These are phyloP conservation scores for Eledone cirrhosa DNA, from an alignment of 2,888 invertebrate species.

Conservation along the genomic window DNA sequence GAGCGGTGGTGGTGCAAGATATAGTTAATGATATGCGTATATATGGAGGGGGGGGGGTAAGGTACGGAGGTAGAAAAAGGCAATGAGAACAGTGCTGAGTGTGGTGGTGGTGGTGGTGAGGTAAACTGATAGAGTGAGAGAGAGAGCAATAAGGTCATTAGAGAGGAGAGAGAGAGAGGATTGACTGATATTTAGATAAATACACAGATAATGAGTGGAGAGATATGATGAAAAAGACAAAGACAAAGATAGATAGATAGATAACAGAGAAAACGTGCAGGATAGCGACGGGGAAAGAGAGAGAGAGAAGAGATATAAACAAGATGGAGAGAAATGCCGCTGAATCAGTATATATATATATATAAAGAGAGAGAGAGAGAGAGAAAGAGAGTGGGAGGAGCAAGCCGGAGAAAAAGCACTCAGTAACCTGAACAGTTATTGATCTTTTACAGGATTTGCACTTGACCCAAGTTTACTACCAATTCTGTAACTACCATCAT, in stretches of 20 bases:
- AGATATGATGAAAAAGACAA: no score
- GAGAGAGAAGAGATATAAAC: neutral
- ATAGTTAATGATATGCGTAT: neutral
- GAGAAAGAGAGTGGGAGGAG: conserved; percentile 3
- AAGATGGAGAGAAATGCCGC: neutral
- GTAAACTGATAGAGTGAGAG: no score
- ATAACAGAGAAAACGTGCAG: neutral
- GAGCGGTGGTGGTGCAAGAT: neutral
- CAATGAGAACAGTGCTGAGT: no score
- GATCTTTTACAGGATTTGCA: conserved; percentile 18
- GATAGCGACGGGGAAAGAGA: neutral
- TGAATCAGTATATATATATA: no score
- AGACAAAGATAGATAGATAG: no score
- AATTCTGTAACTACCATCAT: no score
- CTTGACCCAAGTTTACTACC: conserved; percentile 22
- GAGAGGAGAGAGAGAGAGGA: no score
- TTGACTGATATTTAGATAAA: no score
- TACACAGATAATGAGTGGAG: no score
- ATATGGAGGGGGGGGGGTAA: neutral
- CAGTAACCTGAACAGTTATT: conserved; percentile 11
- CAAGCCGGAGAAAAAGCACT: neutral
- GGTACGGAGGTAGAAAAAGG: neutral
- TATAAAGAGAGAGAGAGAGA: neutral
- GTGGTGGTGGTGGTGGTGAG: no score
- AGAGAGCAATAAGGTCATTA: no score